Evolutionary conservation across 2,797 vertebrate genomes (phyloP).

Genomic region (Sternotherus odoratus): DNA sequence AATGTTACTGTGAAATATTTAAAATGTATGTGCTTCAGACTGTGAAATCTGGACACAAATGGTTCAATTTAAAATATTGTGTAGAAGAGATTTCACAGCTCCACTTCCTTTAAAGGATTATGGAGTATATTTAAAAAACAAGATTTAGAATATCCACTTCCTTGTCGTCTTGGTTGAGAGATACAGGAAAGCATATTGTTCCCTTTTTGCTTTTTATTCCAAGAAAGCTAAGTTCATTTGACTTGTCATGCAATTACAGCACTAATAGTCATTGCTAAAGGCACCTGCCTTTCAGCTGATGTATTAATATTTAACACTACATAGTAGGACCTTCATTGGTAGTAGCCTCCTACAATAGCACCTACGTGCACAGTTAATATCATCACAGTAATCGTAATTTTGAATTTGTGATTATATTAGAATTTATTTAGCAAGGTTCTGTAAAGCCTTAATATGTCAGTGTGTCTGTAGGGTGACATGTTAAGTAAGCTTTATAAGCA

Average conservation of each 20-base stretch:
- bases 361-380: neutral
- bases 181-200: neutral
- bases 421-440: neutral
- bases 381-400: neutral
- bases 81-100: neutral
- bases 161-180: neutral
- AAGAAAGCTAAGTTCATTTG: neutral
- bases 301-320: neutral
- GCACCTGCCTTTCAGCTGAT: neutral
- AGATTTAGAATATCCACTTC: neutral
- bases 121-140: neutral
- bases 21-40: neutral
- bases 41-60: neutral
- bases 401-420: neutral
- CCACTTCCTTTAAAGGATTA: neutral
- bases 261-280: neutral
- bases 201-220: neutral
- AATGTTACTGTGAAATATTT: neutral
- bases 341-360: neutral
- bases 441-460: neutral
- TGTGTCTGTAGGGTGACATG: neutral
- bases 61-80: neutral
- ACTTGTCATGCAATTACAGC: neutral
- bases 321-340: neutral
- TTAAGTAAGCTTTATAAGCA: neutral